Evolutionary conservation across 1,140 invertebrate genomes (phyloP).

Genomic region (Condylostylus longicornis): DNA sequence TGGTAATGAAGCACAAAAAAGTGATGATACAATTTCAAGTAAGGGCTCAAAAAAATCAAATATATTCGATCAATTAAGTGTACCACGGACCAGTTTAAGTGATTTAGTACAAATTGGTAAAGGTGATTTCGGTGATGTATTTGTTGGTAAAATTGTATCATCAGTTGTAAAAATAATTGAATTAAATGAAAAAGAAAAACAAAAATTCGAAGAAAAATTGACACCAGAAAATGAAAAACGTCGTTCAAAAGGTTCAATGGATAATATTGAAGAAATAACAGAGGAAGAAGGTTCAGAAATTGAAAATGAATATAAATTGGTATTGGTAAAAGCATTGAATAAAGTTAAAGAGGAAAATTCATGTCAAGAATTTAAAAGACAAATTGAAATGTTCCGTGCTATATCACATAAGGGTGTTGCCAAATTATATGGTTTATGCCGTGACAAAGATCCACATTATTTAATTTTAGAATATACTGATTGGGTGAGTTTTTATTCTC

Average conservation of each 20-base stretch:
- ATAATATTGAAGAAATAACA: slow-evolving; percentile 30
- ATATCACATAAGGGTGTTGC: slow-evolving; percentile 66
- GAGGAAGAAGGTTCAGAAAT: slow-evolving; percentile 21
- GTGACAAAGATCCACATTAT: slow-evolving; percentile 71
- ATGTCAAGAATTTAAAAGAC: slow-evolving; percentile 69
- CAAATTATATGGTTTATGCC: slow-evolving; percentile 63
- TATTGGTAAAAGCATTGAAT: slow-evolving; percentile 26
- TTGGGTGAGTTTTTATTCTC: slow-evolving; percentile 49
- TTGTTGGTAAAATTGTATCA: slow-evolving; percentile 38
- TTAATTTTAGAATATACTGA: slow-evolving; percentile 85
- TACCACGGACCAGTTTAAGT: slow-evolving; percentile 55
- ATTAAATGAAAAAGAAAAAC: slow-evolving; percentile 24
- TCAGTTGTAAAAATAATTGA: slow-evolving; percentile 26
- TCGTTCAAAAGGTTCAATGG: slow-evolving; percentile 28
- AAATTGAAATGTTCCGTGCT: slow-evolving; percentile 71
- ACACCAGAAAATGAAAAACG: slow-evolving; percentile 24
- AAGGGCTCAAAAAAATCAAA: slow-evolving; percentile 51
- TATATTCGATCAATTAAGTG: slow-evolving; percentile 59
- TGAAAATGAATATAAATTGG: slow-evolving; percentile 13
- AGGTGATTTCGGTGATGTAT: slow-evolving; percentile 82
- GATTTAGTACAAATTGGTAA: slow-evolving; percentile 71
- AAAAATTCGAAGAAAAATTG: slow-evolving; percentile 29
- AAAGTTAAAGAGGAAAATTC: slow-evolving; percentile 55
- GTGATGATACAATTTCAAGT: slow-evolving; percentile 66
- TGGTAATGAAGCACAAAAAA: slow-evolving; percentile 44